Conservation (phyloP, 2,113 vertebrate species). For the Acrocephalus kingi region DNA sequence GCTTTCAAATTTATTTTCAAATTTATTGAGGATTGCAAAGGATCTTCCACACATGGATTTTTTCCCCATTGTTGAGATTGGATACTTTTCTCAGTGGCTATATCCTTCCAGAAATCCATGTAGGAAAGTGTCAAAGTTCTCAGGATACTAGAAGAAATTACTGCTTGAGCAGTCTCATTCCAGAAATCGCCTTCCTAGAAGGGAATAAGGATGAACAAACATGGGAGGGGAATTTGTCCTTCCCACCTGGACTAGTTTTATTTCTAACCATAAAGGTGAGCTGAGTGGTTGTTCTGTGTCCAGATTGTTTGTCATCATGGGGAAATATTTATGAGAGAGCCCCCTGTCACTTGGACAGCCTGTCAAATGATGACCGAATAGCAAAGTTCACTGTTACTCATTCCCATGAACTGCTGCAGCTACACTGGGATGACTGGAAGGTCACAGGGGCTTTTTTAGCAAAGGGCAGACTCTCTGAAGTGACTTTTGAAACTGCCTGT, state of each 20-base stretch:
- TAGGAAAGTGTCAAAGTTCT: neutral
- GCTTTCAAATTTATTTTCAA: neutral
- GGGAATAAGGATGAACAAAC: neutral
- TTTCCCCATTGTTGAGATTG: neutral
- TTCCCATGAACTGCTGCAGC: neutral
- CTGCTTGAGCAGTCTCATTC: neutral
- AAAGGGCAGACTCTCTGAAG: conserved; percentile 4
- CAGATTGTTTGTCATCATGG: neutral
- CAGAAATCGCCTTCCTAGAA: neutral
- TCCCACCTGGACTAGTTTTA: neutral
- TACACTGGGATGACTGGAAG: neutral
- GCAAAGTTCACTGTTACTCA: neutral
- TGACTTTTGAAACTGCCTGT: neutral
- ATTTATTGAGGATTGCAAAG: neutral
- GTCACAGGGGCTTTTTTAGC: neutral
- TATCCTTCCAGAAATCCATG: neutral
- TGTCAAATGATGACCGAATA: neutral
- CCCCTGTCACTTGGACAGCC: neutral
- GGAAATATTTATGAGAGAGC: neutral
- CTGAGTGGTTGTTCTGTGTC: neutral
- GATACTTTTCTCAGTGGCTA: neutral
- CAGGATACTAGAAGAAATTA: neutral
- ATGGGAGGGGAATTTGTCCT: neutral
- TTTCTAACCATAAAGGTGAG: neutral
- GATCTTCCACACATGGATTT: neutral